A percentile compares a stretch with the other conserved stretches of the same genome.
Evolutionary conservation across 2,888 invertebrate genomes (phyloP).

Genomic region (Chrysina gloriosa): DNA sequence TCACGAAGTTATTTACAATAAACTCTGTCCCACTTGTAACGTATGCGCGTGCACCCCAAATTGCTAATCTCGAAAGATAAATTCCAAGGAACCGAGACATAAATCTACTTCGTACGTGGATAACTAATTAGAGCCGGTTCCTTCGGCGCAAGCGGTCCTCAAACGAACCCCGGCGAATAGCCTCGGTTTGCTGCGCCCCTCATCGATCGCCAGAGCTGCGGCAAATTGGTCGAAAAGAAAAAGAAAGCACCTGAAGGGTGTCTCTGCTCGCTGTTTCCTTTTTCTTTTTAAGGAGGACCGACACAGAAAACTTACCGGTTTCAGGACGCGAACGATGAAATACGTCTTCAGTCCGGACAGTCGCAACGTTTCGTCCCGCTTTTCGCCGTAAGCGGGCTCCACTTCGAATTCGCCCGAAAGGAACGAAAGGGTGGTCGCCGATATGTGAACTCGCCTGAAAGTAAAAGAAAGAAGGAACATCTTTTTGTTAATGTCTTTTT

Average conservation of each 20-base stretch:
- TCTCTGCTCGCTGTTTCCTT: background rate
- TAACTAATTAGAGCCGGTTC: background rate
- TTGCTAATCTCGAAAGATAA: background rate
- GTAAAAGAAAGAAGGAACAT: too few relatives aligned
- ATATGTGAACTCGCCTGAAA: slow-evolving; percentile 90
- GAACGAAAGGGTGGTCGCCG: slow-evolving; percentile 88
- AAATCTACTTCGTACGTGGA: background rate
- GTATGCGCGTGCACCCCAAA: too few relatives aligned
- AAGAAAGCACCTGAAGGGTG: background rate
- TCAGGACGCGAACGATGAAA: slow-evolving; percentile 88
- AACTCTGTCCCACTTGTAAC: too few relatives aligned
- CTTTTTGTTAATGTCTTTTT: too few relatives aligned
- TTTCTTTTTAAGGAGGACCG: background rate
- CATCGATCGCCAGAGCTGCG: slow-evolving; percentile 1
- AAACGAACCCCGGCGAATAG: too few relatives aligned
- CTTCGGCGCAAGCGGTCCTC: slow-evolving; percentile 1
- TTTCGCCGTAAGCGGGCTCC: slow-evolving; percentile 89
- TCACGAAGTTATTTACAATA: too few relatives aligned
- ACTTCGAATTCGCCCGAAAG: slow-evolving; percentile 93
- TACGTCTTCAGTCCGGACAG: slow-evolving; percentile 92
- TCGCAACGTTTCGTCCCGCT: slow-evolving; percentile 89
- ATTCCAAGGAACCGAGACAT: background rate
- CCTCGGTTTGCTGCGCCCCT: background rate
- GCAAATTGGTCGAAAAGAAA: slow-evolving; percentile 6
- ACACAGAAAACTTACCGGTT: slow-evolving; percentile 73